These are phyloP conservation scores for Andrena praecox DNA, from an alignment of 2,888 invertebrate species.

Conservation along the genomic window DNA sequence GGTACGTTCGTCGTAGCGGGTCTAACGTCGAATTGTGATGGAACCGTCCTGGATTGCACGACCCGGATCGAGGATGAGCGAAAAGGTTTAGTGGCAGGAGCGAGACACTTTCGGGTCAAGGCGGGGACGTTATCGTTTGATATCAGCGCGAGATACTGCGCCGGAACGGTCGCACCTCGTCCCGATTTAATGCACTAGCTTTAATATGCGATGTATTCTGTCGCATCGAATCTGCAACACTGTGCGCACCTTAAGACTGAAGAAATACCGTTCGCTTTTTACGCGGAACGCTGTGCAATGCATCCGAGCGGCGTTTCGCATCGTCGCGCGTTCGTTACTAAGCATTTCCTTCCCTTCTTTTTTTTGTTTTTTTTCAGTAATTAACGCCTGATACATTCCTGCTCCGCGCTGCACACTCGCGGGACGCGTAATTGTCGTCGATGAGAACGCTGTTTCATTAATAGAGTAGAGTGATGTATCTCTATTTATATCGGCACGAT, in stretches of 20 bases:
- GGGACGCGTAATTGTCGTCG: not conserved
- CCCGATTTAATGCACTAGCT: constrained; percentile 29
- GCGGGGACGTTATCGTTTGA: not conserved
- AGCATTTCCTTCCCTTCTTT: not conserved
- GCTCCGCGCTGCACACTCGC: not conserved
- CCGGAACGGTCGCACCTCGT: not conserved
- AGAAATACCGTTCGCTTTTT: constrained; percentile 30
- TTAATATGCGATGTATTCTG: constrained; percentile 25
- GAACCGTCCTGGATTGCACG: not conserved
- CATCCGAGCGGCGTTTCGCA: not conserved
- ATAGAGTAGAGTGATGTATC: not conserved
- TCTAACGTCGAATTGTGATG: constrained; percentile 85
- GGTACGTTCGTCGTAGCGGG: constrained; percentile 92
- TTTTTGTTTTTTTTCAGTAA: constrained; percentile 1
- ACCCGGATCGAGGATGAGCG: not conserved
- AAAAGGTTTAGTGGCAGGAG: not conserved
- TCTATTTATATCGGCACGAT: not conserved
- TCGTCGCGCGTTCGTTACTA: constrained; percentile 6
- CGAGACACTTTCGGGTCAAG: not conserved
- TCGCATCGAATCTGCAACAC: constrained; percentile 28
- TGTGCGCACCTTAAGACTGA: constrained; percentile 48
- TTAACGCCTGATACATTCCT: not conserved
- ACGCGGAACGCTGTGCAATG: constrained; percentile 2
- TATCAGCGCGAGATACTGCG: not conserved
- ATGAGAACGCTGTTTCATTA: not conserved